These are phyloP conservation scores for Axinella damicornis DNA, from an alignment of 37 sponge, comb jelly and placozoan species.

Conservation along the genomic window DNA sequence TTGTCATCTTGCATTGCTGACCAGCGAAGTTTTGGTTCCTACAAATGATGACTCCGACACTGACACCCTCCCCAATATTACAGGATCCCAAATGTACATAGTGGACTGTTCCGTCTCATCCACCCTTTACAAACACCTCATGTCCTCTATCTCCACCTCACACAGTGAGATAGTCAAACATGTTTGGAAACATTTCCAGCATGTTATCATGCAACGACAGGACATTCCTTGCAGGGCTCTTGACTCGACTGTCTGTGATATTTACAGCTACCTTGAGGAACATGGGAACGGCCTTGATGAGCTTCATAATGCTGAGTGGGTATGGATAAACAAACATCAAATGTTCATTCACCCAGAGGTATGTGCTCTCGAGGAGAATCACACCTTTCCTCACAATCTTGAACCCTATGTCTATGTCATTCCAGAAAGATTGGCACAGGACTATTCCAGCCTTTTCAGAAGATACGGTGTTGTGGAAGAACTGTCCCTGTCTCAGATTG, in stretches of 20 bases:
- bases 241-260: background rate
- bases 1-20: slow-evolving; percentile 32
- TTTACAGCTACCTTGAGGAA: slow-evolving; percentile 2
- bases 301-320: background rate
- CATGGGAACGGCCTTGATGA: too few relatives aligned
- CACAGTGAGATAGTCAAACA: too few relatives aligned
- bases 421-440: slow-evolving; percentile 6
- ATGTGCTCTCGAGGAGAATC: slow-evolving; percentile 4
- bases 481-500: slow-evolving; percentile 9
- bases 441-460: slow-evolving; percentile 26
- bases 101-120: background rate
- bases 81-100: slow-evolving; percentile 39
- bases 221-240: too few relatives aligned
- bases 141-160: too few relatives aligned
- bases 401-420: slow-evolving; percentile 29
- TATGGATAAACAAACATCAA: slow-evolving; percentile 19
- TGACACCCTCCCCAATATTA: background rate
- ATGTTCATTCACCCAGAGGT: slow-evolving; percentile 18
- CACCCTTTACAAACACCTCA: too few relatives aligned
- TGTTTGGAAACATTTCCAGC: too few relatives aligned
- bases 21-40: background rate
- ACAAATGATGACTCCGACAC: background rate
- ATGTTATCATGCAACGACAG: too few relatives aligned
- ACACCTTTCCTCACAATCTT: slow-evolving; percentile 16
- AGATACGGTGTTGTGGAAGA: slow-evolving; percentile 11